Conservation (phyloP, 1,140 invertebrate species). For the Lanistes nyassanus region DNA sequence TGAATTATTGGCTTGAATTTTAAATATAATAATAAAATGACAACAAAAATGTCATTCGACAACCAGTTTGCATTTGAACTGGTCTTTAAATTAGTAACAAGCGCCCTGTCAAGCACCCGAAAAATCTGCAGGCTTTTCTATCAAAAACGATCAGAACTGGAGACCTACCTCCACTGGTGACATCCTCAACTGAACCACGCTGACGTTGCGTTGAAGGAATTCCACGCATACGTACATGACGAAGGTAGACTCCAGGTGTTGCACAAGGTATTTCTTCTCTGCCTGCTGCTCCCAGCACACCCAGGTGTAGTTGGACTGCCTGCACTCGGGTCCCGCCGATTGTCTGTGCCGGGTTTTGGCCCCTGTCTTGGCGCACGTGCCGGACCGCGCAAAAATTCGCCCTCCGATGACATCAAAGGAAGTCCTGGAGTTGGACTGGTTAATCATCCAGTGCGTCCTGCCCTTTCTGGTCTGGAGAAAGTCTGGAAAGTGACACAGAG, state of each 20-base stretch:
- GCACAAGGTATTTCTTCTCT: constrained; percentile 21
- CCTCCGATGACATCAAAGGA: constrained; percentile 27
- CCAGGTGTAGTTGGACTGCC: constrained; percentile 24
- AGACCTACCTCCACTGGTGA: background rate
- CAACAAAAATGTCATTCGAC: background rate
- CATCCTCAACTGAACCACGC: constrained; percentile 28
- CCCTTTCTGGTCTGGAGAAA: constrained; percentile 24
- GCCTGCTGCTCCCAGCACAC: constrained; percentile 15
- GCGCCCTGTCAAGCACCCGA: background rate
- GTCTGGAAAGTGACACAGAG: constrained; percentile 18
- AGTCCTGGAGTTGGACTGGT: constrained; percentile 18
- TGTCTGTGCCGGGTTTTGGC: background rate
- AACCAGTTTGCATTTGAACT: background rate
- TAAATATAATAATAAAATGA: too few relatives aligned
- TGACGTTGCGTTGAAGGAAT: constrained; percentile 22
- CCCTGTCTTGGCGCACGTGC: constrained; percentile 10
- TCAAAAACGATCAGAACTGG: background rate
- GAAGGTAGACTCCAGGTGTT: constrained; percentile 28
- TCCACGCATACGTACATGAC: constrained; percentile 26
- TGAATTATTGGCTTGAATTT: background rate
- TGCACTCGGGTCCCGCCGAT: constrained; percentile 10
- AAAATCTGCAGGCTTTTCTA: background rate
- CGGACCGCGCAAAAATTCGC: constrained; percentile 22
- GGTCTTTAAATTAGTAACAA: background rate
- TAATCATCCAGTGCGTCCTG: constrained; percentile 29